Percentiles rank a stretch among this genome's conserved stretches.
Evolutionary conservation across 2,797 vertebrate genomes (phyloP).

Genomic region (Eospalax fontanierii): DNA sequence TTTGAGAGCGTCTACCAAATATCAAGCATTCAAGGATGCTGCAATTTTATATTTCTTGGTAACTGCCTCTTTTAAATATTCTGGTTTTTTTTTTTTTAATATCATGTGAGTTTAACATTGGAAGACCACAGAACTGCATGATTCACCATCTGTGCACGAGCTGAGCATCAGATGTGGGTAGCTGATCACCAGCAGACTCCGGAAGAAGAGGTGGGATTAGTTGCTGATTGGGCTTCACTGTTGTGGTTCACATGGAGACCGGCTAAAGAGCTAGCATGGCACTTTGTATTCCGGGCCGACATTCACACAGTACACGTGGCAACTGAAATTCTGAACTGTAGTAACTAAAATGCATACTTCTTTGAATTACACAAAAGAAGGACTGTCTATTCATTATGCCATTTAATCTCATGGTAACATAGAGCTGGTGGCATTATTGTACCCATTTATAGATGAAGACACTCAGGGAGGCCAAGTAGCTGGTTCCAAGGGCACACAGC

Average conservation of each 20-base stretch:
- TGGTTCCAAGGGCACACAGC: rapidly evolving
- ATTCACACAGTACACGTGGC: not conserved
- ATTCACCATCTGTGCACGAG: not conserved
- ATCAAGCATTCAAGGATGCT: not conserved
- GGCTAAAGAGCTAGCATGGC: not conserved
- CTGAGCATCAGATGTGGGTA: not conserved
- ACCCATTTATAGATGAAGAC: not conserved
- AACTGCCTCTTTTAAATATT: not conserved
- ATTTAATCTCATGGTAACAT: not conserved
- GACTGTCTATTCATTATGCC: not conserved
- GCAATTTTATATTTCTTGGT: not conserved
- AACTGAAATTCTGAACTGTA: not conserved
- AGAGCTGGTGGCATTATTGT: not conserved
- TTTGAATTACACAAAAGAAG: not conserved
- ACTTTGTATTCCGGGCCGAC: not conserved
- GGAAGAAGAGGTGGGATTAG: not conserved
- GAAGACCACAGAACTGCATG: not conserved
- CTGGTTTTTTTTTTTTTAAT: not conserved
- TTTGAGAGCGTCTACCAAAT: constrained; percentile 10
- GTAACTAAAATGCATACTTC: not conserved
- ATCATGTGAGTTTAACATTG: not conserved
- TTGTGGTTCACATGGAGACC: not conserved
- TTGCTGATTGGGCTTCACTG: too few relatives aligned
- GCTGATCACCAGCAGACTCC: not conserved
- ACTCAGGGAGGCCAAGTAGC: not conserved